Evolutionary conservation across 2,888 invertebrate genomes (phyloP), one percentile per base, ranked within the genome.

Genomic region (Tridacna gigas): DNA sequence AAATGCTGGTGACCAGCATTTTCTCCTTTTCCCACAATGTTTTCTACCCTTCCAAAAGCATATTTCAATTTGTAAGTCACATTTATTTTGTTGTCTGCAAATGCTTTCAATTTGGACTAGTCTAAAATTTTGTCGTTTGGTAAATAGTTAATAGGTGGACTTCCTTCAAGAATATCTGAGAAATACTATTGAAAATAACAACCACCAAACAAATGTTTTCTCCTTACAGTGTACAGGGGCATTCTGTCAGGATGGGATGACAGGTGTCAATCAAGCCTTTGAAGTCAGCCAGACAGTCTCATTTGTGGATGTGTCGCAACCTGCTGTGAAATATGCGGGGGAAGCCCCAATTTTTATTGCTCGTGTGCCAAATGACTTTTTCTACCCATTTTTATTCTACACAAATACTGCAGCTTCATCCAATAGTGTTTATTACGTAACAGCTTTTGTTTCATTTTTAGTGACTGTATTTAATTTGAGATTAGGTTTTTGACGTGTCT

Each of bases 331-430:
- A 78, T 94, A 95, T 71, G 95, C 95, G 89, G 96, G 96, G 13
- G 96, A 96, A 79, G 96, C 96, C 81, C 97, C 97, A 25, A 96
- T 96, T 83, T 95, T 97, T 80, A 96, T 96, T 90, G 96, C 97
- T 81, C 95, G 96, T 93, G 95, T 97, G 78, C 97, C 97, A 0
- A 95, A 96, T 88, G 97, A 97, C 93, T 97, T 97, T 93, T 97
- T 97, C 94, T 97, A 97, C 92, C 97, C 97, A 15, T 94, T 94
- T 81, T 82, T 89, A 28, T 82, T 79, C 78, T 85, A 86, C 77
- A 69, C 83, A 78, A 77, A 51, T 66, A 22, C 67, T 60, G 22
- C 60, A 12, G 15, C 37, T 11, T 67, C 69, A n/a, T 1, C 18
- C 12, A 26, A 7, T 28, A 18, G 25, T 28, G 45, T 56, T 26